These are phyloP conservation scores for Ornithorhynchus anatinus DNA, from an alignment of 2,113 vertebrate species.

Conservation along the genomic window DNA sequence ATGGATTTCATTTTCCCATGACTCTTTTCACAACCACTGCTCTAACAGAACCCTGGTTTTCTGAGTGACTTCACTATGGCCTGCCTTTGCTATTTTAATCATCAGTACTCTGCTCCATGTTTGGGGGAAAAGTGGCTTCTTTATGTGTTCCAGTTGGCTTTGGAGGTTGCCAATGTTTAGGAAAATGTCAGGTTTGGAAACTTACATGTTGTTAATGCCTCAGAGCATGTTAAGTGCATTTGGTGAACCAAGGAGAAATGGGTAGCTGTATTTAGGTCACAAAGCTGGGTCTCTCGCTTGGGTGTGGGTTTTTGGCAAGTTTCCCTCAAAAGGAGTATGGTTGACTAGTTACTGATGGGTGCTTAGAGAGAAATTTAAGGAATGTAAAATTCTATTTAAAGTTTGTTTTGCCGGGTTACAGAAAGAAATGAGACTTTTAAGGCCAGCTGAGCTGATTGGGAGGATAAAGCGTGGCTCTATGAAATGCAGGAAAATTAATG, in stretches of 20 bases:
- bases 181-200: background rate
- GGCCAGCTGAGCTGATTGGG: background rate
- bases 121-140: background rate
- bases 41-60: no score
- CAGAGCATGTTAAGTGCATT: background rate
- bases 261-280: background rate
- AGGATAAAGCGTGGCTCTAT: no score
- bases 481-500: no score
- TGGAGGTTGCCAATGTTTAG: background rate
- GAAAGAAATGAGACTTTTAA: conserved; percentile 1
- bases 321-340: background rate
- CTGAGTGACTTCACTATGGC: no score
- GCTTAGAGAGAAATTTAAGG: conserved; percentile 27
- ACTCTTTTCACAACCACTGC: no score
- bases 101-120: background rate
- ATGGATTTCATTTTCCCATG: no score
- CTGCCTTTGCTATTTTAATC: no score
- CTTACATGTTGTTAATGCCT: background rate
- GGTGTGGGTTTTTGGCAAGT: conserved; percentile 19
- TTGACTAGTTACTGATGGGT: background rate
- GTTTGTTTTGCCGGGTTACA: background rate
- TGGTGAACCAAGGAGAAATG: background rate
- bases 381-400: conserved; percentile 19
- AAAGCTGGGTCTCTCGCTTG: background rate
- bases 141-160: background rate